phyloP scores from a whole-genome alignment of 2,888 invertebrate genomes.

The Leptinotarsa rubiginosa region DNA sequence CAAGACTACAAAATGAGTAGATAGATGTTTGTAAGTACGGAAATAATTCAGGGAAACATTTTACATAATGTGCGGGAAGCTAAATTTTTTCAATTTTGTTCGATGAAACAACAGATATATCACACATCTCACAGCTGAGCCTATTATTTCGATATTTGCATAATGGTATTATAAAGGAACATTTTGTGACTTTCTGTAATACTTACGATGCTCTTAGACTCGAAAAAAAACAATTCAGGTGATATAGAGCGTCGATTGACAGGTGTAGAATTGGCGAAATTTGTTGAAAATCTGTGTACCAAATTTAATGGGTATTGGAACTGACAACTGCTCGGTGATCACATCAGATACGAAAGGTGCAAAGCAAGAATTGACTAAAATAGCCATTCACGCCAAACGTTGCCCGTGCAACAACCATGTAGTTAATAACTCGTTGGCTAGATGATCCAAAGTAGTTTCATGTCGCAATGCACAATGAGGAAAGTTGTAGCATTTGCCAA shows the following conservation, averaged over 20 bases:
- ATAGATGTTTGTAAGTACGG: constrained; percentile 14
- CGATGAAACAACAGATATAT: constrained; percentile 8
- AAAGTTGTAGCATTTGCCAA: constrained; percentile 47
- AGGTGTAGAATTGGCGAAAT: constrained; percentile 1
- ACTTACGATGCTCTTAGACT: not conserved
- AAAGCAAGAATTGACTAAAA: constrained; percentile 46
- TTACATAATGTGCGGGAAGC: constrained; percentile 3
- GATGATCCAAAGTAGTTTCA: constrained; percentile 45
- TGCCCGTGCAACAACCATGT: constrained; percentile 52
- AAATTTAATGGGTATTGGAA: constrained; percentile 37
- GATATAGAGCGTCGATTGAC: not conserved
- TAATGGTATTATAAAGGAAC: not conserved
- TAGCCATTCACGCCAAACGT: constrained; percentile 43
- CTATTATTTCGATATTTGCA: not conserved
- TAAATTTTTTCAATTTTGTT: constrained; percentile 5
- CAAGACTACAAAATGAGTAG: constrained; percentile 15
- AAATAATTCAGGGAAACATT: constrained; percentile 1
- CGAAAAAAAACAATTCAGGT: not conserved
- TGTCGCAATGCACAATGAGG: constrained; percentile 51
- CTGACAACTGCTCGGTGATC: constrained; percentile 56
- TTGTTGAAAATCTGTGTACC: constrained; percentile 22
- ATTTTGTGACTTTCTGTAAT: constrained; percentile 2
- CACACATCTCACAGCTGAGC: not conserved
- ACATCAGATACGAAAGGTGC: constrained; percentile 52
- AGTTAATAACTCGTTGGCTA: constrained; percentile 52